Evolutionary conservation across 92 coral and sea anemone genomes (phyloP).

Genomic region (Siderastrea siderea): DNA sequence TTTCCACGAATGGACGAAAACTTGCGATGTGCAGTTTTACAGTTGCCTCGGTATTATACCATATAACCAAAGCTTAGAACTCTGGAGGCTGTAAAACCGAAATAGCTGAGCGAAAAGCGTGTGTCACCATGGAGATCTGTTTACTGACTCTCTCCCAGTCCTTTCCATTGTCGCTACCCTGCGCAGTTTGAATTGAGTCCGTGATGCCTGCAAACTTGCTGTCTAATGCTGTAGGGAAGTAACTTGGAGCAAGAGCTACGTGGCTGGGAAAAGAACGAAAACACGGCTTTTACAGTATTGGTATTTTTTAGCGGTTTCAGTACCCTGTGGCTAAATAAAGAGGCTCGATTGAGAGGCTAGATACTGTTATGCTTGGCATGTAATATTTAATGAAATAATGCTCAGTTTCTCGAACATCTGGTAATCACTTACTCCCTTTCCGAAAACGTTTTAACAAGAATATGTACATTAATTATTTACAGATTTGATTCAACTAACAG

Average conservation of each 20-base stretch:
- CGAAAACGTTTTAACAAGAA: no score
- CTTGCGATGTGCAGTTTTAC: no score
- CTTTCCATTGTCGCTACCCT: constrained; percentile 23
- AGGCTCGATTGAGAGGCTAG: not conserved
- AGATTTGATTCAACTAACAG: no score
- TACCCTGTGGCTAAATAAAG: not conserved
- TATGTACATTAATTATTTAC: no score
- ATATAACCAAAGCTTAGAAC: not conserved
- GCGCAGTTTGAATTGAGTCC: constrained; percentile 76
- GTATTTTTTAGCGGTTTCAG: not conserved
- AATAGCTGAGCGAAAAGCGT: constrained; percentile 76
- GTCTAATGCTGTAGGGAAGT: constrained; percentile 63
- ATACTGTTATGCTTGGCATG: not conserved
- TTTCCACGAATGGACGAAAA: not conserved
- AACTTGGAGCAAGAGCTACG: constrained; percentile 84
- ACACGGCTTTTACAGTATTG: no score
- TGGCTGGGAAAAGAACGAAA: constrained; percentile 56
- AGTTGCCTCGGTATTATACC: not conserved
- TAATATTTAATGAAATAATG: no score
- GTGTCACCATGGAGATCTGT: constrained; percentile 81
- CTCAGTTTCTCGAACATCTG: no score
- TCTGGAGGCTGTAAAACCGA: constrained; percentile 26
- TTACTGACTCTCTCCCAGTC: constrained; percentile 86
- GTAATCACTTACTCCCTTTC: no score
- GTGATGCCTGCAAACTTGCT: constrained; percentile 88